These are phyloP conservation scores for Biston stratarius DNA, from an alignment of 2,888 invertebrate species.

Conservation along the genomic window DNA sequence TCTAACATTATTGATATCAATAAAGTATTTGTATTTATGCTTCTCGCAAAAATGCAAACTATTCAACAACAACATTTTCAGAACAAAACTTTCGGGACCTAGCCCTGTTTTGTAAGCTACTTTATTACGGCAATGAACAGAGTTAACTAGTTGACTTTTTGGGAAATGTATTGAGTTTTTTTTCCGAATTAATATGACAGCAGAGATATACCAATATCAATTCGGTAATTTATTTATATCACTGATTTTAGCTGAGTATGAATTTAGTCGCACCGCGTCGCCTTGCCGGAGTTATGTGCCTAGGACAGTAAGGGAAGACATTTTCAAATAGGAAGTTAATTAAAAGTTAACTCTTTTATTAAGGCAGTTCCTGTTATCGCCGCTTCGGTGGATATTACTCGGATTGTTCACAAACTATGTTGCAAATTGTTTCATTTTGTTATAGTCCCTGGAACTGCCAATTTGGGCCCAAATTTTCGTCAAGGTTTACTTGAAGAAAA, in stretches of 20 bases:
- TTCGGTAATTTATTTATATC: neutral
- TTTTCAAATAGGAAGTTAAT: conserved; percentile 47
- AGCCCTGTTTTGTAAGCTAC: no score
- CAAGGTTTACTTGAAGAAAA: conserved; percentile 7
- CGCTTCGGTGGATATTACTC: conserved; percentile 20
- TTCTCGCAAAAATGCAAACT: no score
- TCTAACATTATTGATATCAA: no score
- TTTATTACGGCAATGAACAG: no score
- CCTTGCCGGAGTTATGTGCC: neutral
- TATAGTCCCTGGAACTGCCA: conserved; percentile 6
- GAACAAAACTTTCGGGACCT: no score
- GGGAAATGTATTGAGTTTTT: no score
- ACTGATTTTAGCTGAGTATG: neutral
- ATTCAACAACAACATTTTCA: no score
- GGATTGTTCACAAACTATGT: conserved; percentile 32
- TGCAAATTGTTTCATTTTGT: conserved; percentile 29
- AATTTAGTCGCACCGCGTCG: neutral
- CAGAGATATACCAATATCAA: no score
- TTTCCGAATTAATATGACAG: no score
- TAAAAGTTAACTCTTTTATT: conserved; percentile 45
- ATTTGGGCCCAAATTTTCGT: neutral
- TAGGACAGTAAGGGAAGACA: conserved; percentile 34
- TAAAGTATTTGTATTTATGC: no score
- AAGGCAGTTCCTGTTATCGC: conserved; percentile 34
- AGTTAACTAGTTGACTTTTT: no score